Percentiles rank a stretch among this genome's conserved stretches.
Conservation (phyloP, 2,888 invertebrate species). For the Strigamia transsilvanica region DNA sequence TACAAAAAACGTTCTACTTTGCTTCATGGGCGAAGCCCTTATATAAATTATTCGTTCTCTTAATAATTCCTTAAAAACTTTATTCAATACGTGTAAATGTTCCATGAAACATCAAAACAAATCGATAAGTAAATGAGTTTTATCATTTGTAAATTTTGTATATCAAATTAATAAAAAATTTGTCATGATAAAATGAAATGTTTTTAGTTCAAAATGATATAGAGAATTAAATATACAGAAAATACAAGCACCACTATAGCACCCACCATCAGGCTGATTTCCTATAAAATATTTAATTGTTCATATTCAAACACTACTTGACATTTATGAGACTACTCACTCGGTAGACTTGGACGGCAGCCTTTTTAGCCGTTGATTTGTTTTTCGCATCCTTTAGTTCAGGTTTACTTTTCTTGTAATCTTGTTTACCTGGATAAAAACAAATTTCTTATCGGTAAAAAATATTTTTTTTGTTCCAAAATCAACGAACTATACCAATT, state of each 20-base stretch:
- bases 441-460: background rate
- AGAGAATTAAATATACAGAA: background rate
- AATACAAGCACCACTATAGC: background rate
- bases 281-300: background rate
- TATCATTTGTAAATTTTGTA: constrained; percentile 17
- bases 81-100: too few species aligned
- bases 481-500: background rate
- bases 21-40: background rate
- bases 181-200: background rate
- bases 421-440: constrained; percentile 13
- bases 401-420: constrained; percentile 33
- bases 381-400: background rate
- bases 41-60: background rate
- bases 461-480: background rate
- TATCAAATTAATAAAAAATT: background rate
- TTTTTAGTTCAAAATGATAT: background rate
- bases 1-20: background rate
- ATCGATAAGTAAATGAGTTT: background rate
- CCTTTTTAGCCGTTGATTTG: background rate
- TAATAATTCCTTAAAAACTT: too few species aligned
- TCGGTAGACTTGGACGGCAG: background rate
- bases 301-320: background rate
- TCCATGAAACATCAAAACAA: too few species aligned
- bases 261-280: background rate
- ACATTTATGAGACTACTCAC: background rate